Conservation (phyloP, 2,888 invertebrate species). For the Taenaris catops region DNA sequence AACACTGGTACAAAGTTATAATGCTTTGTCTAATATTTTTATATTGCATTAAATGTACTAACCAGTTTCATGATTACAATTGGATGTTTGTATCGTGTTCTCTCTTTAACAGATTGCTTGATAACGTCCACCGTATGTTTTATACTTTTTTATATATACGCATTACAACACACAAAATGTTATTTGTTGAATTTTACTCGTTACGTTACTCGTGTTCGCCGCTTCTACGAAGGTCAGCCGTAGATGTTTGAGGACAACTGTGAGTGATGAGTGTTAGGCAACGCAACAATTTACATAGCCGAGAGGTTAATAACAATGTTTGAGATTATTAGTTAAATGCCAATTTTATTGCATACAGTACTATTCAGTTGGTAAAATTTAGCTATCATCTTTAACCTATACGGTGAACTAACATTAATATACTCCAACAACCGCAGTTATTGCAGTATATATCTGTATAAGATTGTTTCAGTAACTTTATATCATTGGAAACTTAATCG, state of each 20-base stretch:
- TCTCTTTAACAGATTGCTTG: slow-evolving; percentile 47
- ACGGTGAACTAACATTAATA: too few relatives aligned
- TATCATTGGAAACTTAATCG: too few relatives aligned
- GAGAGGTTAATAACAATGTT: slow-evolving; percentile 32
- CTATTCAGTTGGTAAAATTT: slow-evolving; percentile 1
- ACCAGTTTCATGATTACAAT: slow-evolving; percentile 54
- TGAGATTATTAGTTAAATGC: slow-evolving; percentile 36
- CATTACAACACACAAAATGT: slow-evolving; percentile 19
- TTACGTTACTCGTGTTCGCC: slow-evolving; percentile 59
- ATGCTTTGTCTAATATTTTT: too few relatives aligned
- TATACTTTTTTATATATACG: slow-evolving; percentile 49
- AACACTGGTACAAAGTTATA: too few relatives aligned
- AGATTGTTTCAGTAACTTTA: too few relatives aligned
- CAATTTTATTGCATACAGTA: slow-evolving; percentile 8
- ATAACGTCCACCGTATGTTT: slow-evolving; percentile 47
- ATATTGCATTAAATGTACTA: too few relatives aligned
- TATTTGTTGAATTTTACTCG: slow-evolving; percentile 48
- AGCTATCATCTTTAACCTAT: neutral
- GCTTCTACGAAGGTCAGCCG: slow-evolving; percentile 50
- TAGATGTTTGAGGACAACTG: slow-evolving; percentile 54
- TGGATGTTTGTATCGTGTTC: slow-evolving; percentile 27
- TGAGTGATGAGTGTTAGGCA: slow-evolving; percentile 45
- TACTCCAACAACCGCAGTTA: too few relatives aligned
- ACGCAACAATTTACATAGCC: slow-evolving; percentile 43
- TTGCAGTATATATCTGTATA: too few relatives aligned